phyloP scores from a whole-genome alignment of 2,797 vertebrate genomes.

The Phrynocephalus guinanensis region DNA sequence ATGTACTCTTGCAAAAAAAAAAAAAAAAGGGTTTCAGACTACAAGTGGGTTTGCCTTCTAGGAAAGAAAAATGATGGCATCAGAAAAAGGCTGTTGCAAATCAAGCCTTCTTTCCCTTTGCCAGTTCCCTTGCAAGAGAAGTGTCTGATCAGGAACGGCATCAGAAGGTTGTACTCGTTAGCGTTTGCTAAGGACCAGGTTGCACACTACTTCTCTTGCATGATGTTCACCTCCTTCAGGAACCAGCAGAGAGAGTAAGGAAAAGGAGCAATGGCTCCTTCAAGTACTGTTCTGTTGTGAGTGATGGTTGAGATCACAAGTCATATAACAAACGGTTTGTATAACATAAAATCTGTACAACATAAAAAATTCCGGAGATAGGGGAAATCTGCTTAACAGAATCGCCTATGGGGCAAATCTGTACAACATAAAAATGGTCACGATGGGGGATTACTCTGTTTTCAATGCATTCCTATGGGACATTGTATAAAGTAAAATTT shows the following conservation, averaged over 20 bases:
- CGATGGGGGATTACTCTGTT: too few relatives aligned
- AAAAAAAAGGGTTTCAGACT: too few relatives aligned
- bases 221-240: background rate
- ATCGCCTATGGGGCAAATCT: too few relatives aligned
- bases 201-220: background rate
- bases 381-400: too few relatives aligned
- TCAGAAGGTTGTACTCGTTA: background rate
- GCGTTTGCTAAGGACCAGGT: too few relatives aligned
- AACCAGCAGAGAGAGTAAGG: background rate
- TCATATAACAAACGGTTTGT: too few relatives aligned
- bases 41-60: background rate
- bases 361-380: too few relatives aligned
- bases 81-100: background rate
- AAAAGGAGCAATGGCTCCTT: background rate
- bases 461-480: too few relatives aligned
- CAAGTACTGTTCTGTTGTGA: background rate
- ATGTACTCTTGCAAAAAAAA: background rate
- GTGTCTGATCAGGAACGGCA: background rate
- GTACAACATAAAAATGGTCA: too few relatives aligned
- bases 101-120: background rate
- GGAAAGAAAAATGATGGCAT: background rate
- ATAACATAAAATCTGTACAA: too few relatives aligned
- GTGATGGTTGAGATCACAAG: background rate
- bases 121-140: background rate
- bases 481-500: too few relatives aligned